These are phyloP conservation scores for Labroides dimidiatus DNA, from an alignment of 2,797 vertebrate species.

Conservation along the genomic window DNA sequence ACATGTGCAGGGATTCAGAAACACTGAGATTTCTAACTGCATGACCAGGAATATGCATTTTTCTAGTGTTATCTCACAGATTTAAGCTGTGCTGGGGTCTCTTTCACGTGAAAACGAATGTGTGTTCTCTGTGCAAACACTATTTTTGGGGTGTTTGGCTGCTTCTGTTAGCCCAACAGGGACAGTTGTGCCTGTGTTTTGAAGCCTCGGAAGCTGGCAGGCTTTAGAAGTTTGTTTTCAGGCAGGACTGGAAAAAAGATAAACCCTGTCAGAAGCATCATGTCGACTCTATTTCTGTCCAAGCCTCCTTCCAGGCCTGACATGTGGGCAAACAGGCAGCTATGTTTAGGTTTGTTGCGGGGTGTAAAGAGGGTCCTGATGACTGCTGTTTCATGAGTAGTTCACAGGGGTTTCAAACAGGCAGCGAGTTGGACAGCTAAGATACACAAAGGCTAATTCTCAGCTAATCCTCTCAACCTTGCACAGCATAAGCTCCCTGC, in stretches of 20 bases:
- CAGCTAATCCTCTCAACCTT: slow-evolving; percentile 68
- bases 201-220: slow-evolving; percentile 59
- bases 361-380: slow-evolving; percentile 36
- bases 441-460: slow-evolving; percentile 72
- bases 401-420: slow-evolving; percentile 54
- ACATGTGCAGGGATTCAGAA: background rate
- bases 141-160: slow-evolving; percentile 32
- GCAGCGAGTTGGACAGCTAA: slow-evolving; percentile 61
- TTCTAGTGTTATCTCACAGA: slow-evolving; percentile 29
- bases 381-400: slow-evolving; percentile 44
- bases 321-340: slow-evolving; percentile 43
- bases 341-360: slow-evolving; percentile 51
- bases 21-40: background rate
- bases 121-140: slow-evolving; percentile 24
- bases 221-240: slow-evolving; percentile 65
- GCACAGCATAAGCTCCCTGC: slow-evolving; percentile 60
- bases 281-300: slow-evolving; percentile 60
- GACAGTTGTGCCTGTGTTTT: slow-evolving; percentile 55
- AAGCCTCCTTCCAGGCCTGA: slow-evolving; percentile 45
- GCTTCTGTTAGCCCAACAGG: slow-evolving; percentile 36
- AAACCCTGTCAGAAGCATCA: slow-evolving; percentile 58
- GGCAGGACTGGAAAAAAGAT: slow-evolving; percentile 53
- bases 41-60: background rate
- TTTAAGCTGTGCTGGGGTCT: slow-evolving; percentile 4
- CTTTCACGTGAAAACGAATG: slow-evolving; percentile 23